phyloP scores from a whole-genome alignment of 2,797 vertebrate species.

The Uromys caudimaculatus region DNA sequence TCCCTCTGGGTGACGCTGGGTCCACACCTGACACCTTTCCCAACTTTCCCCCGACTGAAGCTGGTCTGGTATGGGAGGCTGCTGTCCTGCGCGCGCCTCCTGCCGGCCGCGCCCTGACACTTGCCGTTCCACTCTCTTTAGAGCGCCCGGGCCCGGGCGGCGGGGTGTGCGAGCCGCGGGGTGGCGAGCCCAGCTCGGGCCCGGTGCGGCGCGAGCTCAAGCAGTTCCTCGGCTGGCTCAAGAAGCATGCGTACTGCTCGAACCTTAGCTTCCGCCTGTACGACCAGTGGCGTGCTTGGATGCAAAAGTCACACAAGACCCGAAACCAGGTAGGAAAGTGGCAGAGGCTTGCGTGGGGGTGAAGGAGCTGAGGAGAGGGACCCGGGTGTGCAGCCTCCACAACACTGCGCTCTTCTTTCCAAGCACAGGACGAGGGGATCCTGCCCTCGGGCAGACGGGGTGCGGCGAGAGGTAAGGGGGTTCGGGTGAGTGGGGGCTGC shows the following conservation, averaged over 20 bases:
- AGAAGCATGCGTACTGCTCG: conserved; percentile 97
- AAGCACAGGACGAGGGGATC: conserved; percentile 85
- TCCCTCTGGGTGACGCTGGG: conserved; percentile 37
- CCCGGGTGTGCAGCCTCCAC: neutral
- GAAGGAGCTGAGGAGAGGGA: neutral
- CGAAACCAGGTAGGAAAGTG: conserved; percentile 90
- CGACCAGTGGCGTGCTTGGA: conserved; percentile 98
- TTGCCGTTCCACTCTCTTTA: neutral
- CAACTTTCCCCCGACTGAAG: neutral
- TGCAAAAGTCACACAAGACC: conserved; percentile 99
- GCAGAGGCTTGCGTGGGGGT: neutral
- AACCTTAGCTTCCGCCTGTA: conserved; percentile 99
- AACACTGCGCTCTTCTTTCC: conserved; percentile 76
- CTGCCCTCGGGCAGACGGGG: conserved; percentile 82
- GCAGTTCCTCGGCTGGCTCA: conserved; percentile 99
- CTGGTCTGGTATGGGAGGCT: neutral
- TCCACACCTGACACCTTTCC: neutral
- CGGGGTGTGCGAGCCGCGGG: conserved; percentile 88
- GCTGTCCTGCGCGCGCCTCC: conserved; percentile 55
- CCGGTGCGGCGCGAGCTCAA: conserved; percentile 95
- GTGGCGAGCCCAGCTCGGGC: conserved; percentile 95
- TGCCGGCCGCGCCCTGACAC: conserved; percentile 45
- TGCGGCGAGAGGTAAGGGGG: conserved; percentile 80
- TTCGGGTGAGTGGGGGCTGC: neutral
- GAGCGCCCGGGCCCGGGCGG: conserved; percentile 80